phyloP scores from a whole-genome alignment of 2,888 invertebrate genomes.

The Clitarchus hookeri region DNA sequence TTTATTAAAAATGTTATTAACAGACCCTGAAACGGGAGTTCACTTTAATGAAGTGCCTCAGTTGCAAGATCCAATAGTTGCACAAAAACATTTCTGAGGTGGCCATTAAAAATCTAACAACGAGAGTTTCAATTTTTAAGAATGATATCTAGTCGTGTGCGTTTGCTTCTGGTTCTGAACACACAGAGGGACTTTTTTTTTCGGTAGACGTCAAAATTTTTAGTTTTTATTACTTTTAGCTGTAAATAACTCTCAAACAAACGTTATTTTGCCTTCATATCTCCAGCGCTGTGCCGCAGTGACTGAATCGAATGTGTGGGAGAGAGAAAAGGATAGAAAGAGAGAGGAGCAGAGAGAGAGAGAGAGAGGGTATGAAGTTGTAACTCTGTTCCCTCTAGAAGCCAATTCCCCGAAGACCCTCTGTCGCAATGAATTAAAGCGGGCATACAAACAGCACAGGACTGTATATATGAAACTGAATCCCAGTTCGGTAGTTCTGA shows the following conservation, averaged over 20 bases:
- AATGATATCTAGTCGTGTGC: not conserved
- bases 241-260: not conserved
- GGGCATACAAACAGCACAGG: not conserved
- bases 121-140: not conserved
- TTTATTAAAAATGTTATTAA: too few relatives aligned
- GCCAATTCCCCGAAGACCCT: not conserved
- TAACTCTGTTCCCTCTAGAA: not conserved
- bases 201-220: not conserved
- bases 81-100: too few relatives aligned
- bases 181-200: not conserved
- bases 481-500: not conserved
- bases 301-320: not conserved
- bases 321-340: not conserved
- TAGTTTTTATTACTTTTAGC: not conserved
- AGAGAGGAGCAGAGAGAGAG: not conserved
- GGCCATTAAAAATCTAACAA: not conserved
- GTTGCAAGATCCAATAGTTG: too few relatives aligned
- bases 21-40: too few relatives aligned
- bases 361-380: not conserved
- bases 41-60: too few relatives aligned
- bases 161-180: not conserved
- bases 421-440: slow-evolving; percentile 10
- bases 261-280: not conserved
- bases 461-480: slow-evolving; percentile 7
- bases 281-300: not conserved